Conservation (phyloP, 2,113 vertebrate species). For the Steatornis caripensis region DNA sequence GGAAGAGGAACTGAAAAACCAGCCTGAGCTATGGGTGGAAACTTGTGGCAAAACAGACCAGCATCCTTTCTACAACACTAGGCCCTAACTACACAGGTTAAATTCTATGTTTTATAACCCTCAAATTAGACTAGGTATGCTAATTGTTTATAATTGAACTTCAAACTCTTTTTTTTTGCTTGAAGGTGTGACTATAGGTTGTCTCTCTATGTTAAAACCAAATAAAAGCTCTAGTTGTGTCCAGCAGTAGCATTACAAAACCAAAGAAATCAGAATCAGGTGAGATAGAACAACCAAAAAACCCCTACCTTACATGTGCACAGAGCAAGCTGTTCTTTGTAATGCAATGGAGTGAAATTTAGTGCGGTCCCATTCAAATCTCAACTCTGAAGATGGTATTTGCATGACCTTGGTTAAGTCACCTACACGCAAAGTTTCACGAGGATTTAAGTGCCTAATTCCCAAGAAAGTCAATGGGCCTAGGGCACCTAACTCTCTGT, state of each 20-base stretch:
- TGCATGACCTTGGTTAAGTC: neutral
- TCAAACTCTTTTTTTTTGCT: neutral
- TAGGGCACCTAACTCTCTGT: neutral
- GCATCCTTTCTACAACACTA: neutral
- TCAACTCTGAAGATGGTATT: neutral
- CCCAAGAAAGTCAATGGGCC: neutral
- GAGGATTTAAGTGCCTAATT: neutral
- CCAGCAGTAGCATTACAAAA: neutral
- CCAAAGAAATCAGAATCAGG: neutral
- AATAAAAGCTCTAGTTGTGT: neutral
- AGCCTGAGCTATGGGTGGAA: neutral
- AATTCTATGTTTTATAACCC: neutral
- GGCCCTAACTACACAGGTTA: neutral
- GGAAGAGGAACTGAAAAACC: neutral
- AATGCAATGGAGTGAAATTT: neutral
- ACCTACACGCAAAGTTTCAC: neutral
- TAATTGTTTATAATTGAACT: neutral
- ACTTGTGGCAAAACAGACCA: neutral
- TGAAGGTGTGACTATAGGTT: neutral
- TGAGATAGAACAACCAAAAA: neutral
- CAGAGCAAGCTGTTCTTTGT: neutral
- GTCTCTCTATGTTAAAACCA: neutral
- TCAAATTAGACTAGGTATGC: neutral
- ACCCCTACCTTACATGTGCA: neutral
- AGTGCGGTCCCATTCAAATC: neutral